Conservation (phyloP, 2,797 vertebrate genomes). For the Odontamblyopus rebecca region DNA sequence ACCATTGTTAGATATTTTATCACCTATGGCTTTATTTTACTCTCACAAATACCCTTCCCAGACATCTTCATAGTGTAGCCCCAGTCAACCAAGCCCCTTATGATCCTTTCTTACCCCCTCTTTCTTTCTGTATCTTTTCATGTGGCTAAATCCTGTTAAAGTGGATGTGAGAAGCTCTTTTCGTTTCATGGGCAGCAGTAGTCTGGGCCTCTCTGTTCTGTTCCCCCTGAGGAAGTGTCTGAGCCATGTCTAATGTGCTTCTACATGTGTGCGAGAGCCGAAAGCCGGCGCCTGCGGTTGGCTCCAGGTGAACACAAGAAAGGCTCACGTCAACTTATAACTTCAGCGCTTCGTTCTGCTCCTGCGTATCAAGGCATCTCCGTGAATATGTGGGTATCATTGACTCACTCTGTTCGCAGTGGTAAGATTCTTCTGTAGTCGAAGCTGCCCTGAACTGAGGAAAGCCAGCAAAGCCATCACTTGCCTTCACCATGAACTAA, state of each 20-base stretch:
- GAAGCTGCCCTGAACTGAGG: neutral
- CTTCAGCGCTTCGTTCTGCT: neutral
- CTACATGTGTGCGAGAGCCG: constrained; percentile 31
- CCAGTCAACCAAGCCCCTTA: constrained; percentile 19
- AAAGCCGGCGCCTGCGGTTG: constrained; percentile 26
- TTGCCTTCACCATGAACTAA: too few species aligned
- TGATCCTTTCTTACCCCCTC: constrained; percentile 5
- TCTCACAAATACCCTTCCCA: constrained; percentile 8
- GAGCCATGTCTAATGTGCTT: constrained; percentile 49
- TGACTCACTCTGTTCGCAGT: neutral
- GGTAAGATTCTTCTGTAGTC: neutral
- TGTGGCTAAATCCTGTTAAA: constrained; percentile 70
- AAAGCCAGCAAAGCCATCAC: too few species aligned
- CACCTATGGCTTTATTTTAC: too few species aligned
- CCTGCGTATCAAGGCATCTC: neutral
- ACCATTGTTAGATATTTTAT: neutral
- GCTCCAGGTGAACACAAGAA: constrained; percentile 33
- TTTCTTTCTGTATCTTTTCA: constrained; percentile 61
- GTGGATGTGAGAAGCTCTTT: constrained; percentile 52
- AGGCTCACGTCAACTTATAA: neutral
- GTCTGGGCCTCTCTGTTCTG: constrained; percentile 35
- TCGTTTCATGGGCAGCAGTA: constrained; percentile 51
- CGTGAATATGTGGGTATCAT: neutral
- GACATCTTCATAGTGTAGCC: constrained; percentile 14
- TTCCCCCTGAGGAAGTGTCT: constrained; percentile 48